Conservation (phyloP, 2,888 invertebrate genomes). For the Caenorhabditis japonica region DNA sequence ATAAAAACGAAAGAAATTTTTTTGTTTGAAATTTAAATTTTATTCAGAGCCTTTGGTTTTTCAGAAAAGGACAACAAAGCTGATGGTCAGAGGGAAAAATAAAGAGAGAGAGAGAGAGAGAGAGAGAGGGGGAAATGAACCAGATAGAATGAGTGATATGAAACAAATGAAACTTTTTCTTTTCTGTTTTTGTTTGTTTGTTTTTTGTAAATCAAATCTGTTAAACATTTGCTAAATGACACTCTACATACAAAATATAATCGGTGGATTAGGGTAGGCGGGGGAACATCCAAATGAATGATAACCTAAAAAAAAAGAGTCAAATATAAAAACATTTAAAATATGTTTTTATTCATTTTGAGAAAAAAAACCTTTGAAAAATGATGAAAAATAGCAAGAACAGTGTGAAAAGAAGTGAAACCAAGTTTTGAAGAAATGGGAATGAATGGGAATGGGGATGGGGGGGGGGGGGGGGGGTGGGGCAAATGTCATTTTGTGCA, state of each 20-base stretch:
- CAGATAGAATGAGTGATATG: conserved; percentile 54
- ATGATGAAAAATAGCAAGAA: too few relatives aligned
- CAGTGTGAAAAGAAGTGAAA: too few relatives aligned
- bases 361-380: too few relatives aligned
- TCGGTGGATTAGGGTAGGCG: conserved; percentile 3
- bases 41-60: too few relatives aligned
- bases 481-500: conserved; percentile 54
- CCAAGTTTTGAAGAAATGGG: too few relatives aligned
- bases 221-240: conserved; percentile 31
- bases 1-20: not conserved
- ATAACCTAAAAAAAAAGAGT: not conserved
- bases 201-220: too few relatives aligned
- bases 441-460: not conserved
- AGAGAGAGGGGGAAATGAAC: conserved; percentile 13
- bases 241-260: conserved; percentile 26
- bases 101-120: not conserved
- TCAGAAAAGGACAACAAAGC: too few relatives aligned
- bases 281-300: not conserved
- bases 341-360: too few relatives aligned
- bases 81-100: too few relatives aligned
- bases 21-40: too few relatives aligned
- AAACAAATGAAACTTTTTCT: conserved; percentile 42
- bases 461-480: conserved; percentile 5
- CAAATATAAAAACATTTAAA: too few relatives aligned
- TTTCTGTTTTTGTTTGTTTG: not conserved